phyloP scores from a whole-genome alignment of 1,140 invertebrate species.

The Drosophila sucinea region DNA sequence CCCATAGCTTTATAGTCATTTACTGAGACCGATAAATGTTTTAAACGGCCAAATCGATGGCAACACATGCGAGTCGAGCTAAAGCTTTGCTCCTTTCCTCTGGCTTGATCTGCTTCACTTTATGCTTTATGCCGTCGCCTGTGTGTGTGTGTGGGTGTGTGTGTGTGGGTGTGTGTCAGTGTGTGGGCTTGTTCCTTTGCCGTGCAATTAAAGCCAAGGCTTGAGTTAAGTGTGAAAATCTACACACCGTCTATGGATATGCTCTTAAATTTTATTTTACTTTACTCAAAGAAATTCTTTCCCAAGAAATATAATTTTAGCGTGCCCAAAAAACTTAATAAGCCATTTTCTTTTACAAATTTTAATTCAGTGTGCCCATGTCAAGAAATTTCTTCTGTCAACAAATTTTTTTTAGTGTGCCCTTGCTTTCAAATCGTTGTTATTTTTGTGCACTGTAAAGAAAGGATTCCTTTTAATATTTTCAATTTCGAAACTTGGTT shows the following conservation, averaged over 20 bases:
- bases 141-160: background rate
- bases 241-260: background rate
- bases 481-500: too few relatives aligned
- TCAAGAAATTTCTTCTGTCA: background rate
- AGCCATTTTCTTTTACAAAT: too few relatives aligned
- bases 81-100: constrained; percentile 15
- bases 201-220: constrained; percentile 5
- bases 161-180: too few relatives aligned
- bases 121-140: background rate
- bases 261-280: background rate
- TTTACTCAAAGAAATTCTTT: too few relatives aligned
- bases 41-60: constrained; percentile 79
- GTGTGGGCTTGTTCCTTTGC: background rate
- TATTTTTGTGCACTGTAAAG: too few relatives aligned
- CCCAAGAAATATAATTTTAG: too few relatives aligned
- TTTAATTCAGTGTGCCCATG: background rate
- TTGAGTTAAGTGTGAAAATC: background rate
- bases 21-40: constrained; percentile 70
- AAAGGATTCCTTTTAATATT: too few relatives aligned
- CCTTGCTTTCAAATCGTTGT: background rate
- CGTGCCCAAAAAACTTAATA: too few relatives aligned
- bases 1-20: constrained; percentile 31
- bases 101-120: background rate
- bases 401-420: background rate
- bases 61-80: constrained; percentile 66